These are phyloP conservation scores for Salmo trutta DNA, from an alignment of 2,797 vertebrate species.

Conservation along the genomic window DNA sequence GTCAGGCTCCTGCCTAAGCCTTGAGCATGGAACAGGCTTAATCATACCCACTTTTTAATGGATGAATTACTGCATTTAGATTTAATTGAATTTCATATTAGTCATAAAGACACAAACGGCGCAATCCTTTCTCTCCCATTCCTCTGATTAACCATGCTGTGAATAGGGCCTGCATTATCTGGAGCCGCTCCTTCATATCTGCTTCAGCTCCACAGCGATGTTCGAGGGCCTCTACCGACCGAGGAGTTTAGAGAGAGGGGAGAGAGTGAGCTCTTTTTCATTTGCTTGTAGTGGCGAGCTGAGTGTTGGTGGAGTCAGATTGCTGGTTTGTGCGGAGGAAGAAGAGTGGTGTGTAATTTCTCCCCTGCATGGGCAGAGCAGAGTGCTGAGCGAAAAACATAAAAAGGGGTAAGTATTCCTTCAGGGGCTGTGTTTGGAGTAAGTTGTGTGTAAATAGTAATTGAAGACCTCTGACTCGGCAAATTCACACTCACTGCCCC, in stretches of 20 bases:
- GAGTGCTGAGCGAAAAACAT: not conserved
- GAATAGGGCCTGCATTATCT: conserved; percentile 17
- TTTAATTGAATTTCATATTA: conserved; percentile 65
- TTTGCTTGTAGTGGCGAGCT: conserved; percentile 15
- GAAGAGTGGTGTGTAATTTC: not conserved
- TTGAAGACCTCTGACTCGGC: not conserved
- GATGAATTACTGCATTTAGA: conserved; percentile 57
- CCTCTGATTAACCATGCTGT: conserved; percentile 38
- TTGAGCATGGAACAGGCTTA: conserved; percentile 53
- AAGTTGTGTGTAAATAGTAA: conserved; percentile 5
- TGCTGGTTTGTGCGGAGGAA: not conserved
- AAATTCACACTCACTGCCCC: conserved; percentile 14
- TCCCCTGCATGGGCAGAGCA: not conserved
- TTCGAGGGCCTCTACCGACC: conserved; percentile 5
- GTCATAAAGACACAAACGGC: conserved; percentile 49
- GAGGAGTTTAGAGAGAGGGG: conserved; percentile 2
- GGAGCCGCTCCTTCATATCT: not conserved
- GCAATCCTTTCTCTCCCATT: conserved; percentile 34
- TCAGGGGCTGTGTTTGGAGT: not conserved
- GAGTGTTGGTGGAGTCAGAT: conserved; percentile 7
- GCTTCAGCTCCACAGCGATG: conserved; percentile 19
- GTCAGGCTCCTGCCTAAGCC: conserved; percentile 44
- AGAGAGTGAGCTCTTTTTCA: not conserved
- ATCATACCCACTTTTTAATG: conserved; percentile 45
- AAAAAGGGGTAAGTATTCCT: not conserved